phyloP scores from a whole-genome alignment of 2,113 vertebrate genomes.

The Euleptes europaea region DNA sequence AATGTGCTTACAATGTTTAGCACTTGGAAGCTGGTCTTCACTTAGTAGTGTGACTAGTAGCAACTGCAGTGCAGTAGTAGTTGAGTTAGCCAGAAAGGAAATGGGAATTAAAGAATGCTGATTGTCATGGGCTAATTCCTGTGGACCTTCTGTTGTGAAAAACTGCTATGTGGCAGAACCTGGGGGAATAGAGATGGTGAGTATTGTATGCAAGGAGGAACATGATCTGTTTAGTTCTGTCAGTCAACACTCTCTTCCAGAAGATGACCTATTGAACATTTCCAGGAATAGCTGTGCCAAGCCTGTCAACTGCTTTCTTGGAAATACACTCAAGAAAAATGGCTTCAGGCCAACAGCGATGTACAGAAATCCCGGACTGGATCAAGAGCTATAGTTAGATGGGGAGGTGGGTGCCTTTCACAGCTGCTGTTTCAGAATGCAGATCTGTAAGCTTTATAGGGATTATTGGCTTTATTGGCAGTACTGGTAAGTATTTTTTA shows the following conservation, averaged over 20 bases:
- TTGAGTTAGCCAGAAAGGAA: constrained; percentile 38
- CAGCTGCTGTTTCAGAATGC: background rate
- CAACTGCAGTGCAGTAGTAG: background rate
- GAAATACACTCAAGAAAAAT: constrained; percentile 81
- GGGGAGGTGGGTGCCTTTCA: background rate
- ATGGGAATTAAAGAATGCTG: background rate
- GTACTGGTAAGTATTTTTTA: background rate
- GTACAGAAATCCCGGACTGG: constrained; percentile 79
- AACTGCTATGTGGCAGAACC: background rate
- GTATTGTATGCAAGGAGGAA: constrained; percentile 15
- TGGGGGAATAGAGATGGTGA: constrained; percentile 15
- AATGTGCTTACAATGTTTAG: constrained; percentile 40
- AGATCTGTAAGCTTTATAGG: fast-evolving
- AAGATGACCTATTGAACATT: constrained; percentile 88
- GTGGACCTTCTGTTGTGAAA: constrained; percentile 8
- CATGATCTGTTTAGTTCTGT: constrained; percentile 70
- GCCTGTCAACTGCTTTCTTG: constrained; percentile 87
- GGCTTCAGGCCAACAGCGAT: constrained; percentile 77
- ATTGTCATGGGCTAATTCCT: background rate
- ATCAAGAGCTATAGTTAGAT: constrained; percentile 48
- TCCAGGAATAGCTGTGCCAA: constrained; percentile 84
- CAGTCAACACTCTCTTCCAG: constrained; percentile 76
- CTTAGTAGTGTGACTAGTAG: constrained; percentile 46
- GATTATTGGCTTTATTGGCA: background rate
- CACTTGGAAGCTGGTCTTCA: constrained; percentile 34